Percentiles rank a stretch among this genome's conserved stretches.
These are phyloP conservation scores for Carcina quercana DNA, from an alignment of 2,888 invertebrate genomes.

Conservation along the genomic window DNA sequence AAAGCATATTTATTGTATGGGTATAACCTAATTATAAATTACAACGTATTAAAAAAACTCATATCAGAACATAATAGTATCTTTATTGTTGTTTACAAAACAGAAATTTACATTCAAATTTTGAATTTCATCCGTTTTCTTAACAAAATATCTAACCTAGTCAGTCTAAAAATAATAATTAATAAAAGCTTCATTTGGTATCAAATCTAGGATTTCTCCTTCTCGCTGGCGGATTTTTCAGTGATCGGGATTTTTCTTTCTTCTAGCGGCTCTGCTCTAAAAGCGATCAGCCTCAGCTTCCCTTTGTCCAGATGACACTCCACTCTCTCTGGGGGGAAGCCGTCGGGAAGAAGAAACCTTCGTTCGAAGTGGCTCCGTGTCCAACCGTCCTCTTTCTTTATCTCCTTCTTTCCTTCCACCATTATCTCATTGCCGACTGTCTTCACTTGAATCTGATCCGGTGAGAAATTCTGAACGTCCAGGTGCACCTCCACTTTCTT, in stretches of 20 bases:
- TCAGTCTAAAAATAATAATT: slow-evolving; percentile 16
- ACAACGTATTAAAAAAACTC: too few relatives aligned
- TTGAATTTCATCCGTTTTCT: too few relatives aligned
- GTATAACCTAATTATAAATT: too few relatives aligned
- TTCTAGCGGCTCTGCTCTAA: slow-evolving; percentile 54
- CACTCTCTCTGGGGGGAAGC: slow-evolving; percentile 82
- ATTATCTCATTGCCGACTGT: slow-evolving; percentile 81
- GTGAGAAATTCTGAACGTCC: slow-evolving; percentile 86
- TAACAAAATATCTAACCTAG: slow-evolving; percentile 14
- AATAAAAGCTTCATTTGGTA: not conserved
- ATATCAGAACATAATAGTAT: too few relatives aligned
- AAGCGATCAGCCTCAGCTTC: slow-evolving; percentile 80
- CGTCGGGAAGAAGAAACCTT: slow-evolving; percentile 83
- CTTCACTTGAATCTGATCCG: slow-evolving; percentile 85
- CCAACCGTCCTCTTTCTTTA: slow-evolving; percentile 83
- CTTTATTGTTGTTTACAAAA: too few relatives aligned
- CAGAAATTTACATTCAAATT: too few relatives aligned
- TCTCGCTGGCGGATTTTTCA: slow-evolving; percentile 26
- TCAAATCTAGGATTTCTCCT: not conserved
- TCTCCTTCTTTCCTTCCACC: slow-evolving; percentile 86
- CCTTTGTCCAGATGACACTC: slow-evolving; percentile 86
- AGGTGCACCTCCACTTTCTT: slow-evolving; percentile 82
- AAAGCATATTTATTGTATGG: too few relatives aligned
- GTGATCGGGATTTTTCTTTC: slow-evolving; percentile 52
- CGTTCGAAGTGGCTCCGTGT: slow-evolving; percentile 85